phyloP scores from a whole-genome alignment of 2,797 vertebrate species.

The Jordanella pulchra region DNA sequence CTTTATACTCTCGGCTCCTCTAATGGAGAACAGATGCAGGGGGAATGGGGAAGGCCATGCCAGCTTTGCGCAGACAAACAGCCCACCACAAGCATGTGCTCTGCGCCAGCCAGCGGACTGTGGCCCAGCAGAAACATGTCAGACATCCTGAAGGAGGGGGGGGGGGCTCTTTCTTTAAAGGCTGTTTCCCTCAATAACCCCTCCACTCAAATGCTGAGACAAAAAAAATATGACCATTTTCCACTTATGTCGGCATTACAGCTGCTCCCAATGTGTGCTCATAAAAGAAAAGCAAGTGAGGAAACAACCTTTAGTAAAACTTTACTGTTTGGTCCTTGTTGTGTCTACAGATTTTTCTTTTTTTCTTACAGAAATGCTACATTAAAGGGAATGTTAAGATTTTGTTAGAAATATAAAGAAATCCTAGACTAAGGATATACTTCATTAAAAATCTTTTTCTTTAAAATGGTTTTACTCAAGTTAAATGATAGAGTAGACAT shows the following conservation, averaged over 20 bases:
- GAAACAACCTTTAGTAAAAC: conserved; percentile 47
- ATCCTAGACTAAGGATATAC: background rate
- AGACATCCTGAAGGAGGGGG: conserved; percentile 70
- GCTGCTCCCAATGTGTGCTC: conserved; percentile 49
- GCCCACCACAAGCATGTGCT: conserved; percentile 75
- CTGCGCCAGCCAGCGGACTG: conserved; percentile 74
- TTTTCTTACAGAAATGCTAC: conserved; percentile 28
- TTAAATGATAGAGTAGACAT: background rate
- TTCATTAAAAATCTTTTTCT: background rate
- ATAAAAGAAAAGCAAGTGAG: conserved; percentile 19
- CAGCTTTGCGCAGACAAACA: conserved; percentile 80
- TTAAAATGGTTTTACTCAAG: background rate
- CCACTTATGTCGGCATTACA: conserved; percentile 66
- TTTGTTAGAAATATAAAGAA: background rate
- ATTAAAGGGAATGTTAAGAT: conserved; percentile 18
- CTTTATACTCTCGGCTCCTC: conserved; percentile 80
- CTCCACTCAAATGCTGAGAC: conserved; percentile 37
- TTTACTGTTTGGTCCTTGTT: conserved; percentile 43
- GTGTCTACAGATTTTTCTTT: conserved; percentile 27
- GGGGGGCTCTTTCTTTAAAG: conserved; percentile 52
- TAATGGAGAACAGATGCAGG: conserved; percentile 84
- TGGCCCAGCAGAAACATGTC: conserved; percentile 79
- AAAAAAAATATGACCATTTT: conserved; percentile 55
- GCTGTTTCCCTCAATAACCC: conserved; percentile 22
- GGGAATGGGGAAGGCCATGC: conserved; percentile 69